Evolutionary conservation across 1,140 invertebrate species (phyloP), one percentile per base, ranked within the genome.

Genomic region (Bombus consobrinus): DNA sequence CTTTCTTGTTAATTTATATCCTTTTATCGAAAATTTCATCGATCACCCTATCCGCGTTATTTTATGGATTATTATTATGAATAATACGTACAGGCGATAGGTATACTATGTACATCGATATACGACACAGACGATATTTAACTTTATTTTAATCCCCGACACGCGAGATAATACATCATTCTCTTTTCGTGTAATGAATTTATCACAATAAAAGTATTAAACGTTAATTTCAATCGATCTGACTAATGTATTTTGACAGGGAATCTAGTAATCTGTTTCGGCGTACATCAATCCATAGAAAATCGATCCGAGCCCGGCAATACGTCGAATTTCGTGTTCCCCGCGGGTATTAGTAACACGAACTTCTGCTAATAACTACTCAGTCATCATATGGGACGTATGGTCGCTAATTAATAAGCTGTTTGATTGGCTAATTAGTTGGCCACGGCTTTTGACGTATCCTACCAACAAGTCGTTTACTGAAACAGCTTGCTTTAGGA

Each of bases 371-470:
- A 78, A 83, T 83, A 83, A 66, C 74, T 83, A 79, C 68, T 80
- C 66, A 76, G 73, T 85, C 75, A 76, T 80, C 83, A 41, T 64
- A 28, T n/a, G 53, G 62, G 64, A 85, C 53, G 83, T 53, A 83
- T 76, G 73, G 66, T 59, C 66, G 68, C 68, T 85, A 85, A 85
- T 85, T 85, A 85, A 85, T 85, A 80, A 85, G 76, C 75, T 80
- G 68, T 79, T 85, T 76, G 68, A 85, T 85, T 64, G 83, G 76
- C 68, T 85, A 85, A 85, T 85, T 80, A 85, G 68, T 80, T 79
- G 53, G 73, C 22, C 62, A 43, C 22, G 79, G 66, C 53, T 85
- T 72, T 72, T 53, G 62, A 41, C 32, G 37, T 72, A n/a, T 72
- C 18, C 47, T 25, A 43, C 18, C 15, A n/a, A n/a, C 34, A 6